A percentile compares a stretch with the other conserved stretches of the same genome.
phyloP scores from a whole-genome alignment of 2,113 vertebrate genomes.

The Eonycteris spelaea region DNA sequence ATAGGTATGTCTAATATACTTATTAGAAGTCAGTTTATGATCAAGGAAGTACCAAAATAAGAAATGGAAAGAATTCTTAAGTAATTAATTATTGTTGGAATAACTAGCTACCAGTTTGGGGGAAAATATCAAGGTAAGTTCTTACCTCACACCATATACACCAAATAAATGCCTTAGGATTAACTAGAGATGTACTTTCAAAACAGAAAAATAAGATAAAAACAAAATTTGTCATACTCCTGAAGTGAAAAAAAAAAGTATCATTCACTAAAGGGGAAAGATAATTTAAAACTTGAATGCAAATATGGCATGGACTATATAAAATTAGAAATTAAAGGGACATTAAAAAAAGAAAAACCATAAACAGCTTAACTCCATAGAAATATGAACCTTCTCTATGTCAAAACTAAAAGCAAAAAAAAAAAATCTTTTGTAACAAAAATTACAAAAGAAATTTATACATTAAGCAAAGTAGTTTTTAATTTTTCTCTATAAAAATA shows the following conservation, averaged over 20 bases:
- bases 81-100: background rate
- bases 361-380: background rate
- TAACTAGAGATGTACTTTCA: background rate
- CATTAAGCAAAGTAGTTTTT: background rate
- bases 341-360: background rate
- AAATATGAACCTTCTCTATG: background rate
- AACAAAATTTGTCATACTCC: background rate
- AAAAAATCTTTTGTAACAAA: background rate
- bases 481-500: background rate
- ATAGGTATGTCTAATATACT: background rate
- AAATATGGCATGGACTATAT: background rate
- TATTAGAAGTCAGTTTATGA: background rate
- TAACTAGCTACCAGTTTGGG: background rate
- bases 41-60: background rate
- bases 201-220: background rate
- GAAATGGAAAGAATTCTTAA: background rate
- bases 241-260: background rate
- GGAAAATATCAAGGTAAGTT: background rate
- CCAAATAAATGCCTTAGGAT: background rate
- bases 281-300: background rate
- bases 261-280: background rate
- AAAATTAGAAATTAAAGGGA: background rate
- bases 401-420: background rate
- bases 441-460: background rate
- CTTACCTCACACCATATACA: background rate